Evolutionary conservation across 1,140 invertebrate genomes (phyloP), one percentile per base, ranked within the genome.

Genomic region (Gryon sp.): DNA sequence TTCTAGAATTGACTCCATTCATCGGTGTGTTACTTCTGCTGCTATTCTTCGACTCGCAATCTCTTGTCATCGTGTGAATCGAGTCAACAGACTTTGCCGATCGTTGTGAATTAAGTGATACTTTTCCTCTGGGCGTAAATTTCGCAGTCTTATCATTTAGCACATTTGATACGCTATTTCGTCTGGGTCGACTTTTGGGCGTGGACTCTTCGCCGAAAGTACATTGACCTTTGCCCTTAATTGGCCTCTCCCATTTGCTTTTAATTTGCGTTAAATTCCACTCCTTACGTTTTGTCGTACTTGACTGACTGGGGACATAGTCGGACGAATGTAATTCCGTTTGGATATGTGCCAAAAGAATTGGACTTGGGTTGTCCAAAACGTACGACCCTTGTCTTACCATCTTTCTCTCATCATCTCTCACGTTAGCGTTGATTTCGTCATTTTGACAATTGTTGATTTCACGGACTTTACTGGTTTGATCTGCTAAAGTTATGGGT

Each of bases 301-400:
- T 89, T 79, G 40, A 87, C 2, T 88, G 83, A 43, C 90, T 90
- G n/a, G 87, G 90, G 38, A 84, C 81, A 43, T 91, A 88, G 53
- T 90, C 60, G 1, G 63, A 55, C 20, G 75, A 62, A 16, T 19
- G 40, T 0, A 89, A 87, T 70, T 91, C 88, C 11, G 88, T 88
- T 79, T 91, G 87, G 52, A 91, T 83, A 60, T 92, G 90, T 9
- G 91, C 91, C 2, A 92, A 72, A 9, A 92, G 83, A 62, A 91
- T 87, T 0, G 92, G 91, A 80, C 92, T 92, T 0, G 92, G 92
- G 28, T 89, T 88, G 1, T 92, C 88, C 8, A 93, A 74, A 0
- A 92, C 90, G 53, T 93, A 93, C 4, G 92, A 93, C 69, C 91
- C 90, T 82, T 92, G 90, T 34, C 92, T 84, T 0, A 90, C 86